Base-by-base conservation (phyloP, 1,140 invertebrate genomes). In the Armadillidium nasatum region DNA sequence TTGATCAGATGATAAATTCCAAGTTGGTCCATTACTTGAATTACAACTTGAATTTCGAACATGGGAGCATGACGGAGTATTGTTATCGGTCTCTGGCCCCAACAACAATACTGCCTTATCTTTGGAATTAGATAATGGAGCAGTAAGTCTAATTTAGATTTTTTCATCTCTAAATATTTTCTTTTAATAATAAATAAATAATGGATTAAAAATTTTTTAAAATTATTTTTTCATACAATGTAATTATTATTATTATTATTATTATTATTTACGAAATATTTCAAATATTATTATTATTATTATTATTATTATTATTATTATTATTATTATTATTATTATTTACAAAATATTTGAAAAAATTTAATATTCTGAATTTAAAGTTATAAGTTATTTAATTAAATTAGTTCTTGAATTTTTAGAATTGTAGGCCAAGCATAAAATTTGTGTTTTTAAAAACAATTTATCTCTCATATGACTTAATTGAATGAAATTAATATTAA, bases 1-100 rank as follows among this genome's bases (percentile, higher is more conserved):
- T 72, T 70, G 44, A 7, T 7, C 82, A 93, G 92, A 89, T 82
- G 87, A 88, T 78, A 87, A 90, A 79, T 93, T 92, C 82, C 88
- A 89, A 79, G 86, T 94, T 10, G 89, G 89, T 43, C 86, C 87
- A 60, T 85, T 89, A 23, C 85, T 92, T 54, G 91, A 94, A 80
- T 83, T 96, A 43, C 88, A 90, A 82, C 85, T 96, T 50, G 91
- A 95, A 83, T 96, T 96, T 83, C 87, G 92, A 78, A 95, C 93
- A 9, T 91, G 91, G 0, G 91, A 94, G 83, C 86, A 90, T 71
- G 90, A 90, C 72, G 94, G 94, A 4, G 87, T 96, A 9, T 84
- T 97, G 13, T 82, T 96, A 3, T 91, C 90, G 19, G 88, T 92
- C 7, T 89, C 89, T 54, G 89, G 90, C 75, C 86, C 87, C 0